Conservation (phyloP, 2,888 invertebrate genomes). For the Dynastes hyllus region DNA sequence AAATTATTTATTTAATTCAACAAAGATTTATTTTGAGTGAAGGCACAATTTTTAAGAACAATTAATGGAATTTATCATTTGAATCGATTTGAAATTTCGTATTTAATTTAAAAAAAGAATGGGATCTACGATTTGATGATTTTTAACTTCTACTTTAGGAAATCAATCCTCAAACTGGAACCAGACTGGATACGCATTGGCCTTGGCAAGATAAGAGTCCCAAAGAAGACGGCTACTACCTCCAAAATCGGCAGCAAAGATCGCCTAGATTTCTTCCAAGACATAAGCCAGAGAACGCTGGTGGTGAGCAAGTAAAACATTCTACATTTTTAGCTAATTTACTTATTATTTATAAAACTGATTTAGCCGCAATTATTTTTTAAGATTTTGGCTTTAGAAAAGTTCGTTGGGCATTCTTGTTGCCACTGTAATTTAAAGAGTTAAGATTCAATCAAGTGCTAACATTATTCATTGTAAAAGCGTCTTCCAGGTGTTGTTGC, state of each 20-base stretch:
- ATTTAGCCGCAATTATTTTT: neutral
- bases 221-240: constrained; percentile 68
- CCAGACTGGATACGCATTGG: constrained; percentile 76
- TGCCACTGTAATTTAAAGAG: too few relatives aligned
- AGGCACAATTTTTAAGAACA: too few relatives aligned
- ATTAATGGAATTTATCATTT: too few relatives aligned
- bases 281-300: constrained; percentile 65
- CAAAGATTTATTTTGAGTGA: too few relatives aligned
- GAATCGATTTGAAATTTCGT: too few relatives aligned
- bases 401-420: too few relatives aligned
- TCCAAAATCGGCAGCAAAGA: constrained; percentile 68
- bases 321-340: neutral
- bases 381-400: neutral
- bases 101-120: too few relatives aligned
- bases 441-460: too few relatives aligned
- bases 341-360: neutral
- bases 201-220: constrained; percentile 71
- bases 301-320: constrained; percentile 58
- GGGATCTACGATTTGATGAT: too few relatives aligned
- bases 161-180: constrained; percentile 79
- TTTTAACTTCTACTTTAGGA: constrained; percentile 64
- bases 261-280: constrained; percentile 72
- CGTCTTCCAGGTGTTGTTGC: too few relatives aligned
- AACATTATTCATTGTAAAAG: too few relatives aligned
- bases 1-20: too few relatives aligned